phyloP scores from a whole-genome alignment of 2,888 invertebrate genomes.

The Apotomis capreana region DNA sequence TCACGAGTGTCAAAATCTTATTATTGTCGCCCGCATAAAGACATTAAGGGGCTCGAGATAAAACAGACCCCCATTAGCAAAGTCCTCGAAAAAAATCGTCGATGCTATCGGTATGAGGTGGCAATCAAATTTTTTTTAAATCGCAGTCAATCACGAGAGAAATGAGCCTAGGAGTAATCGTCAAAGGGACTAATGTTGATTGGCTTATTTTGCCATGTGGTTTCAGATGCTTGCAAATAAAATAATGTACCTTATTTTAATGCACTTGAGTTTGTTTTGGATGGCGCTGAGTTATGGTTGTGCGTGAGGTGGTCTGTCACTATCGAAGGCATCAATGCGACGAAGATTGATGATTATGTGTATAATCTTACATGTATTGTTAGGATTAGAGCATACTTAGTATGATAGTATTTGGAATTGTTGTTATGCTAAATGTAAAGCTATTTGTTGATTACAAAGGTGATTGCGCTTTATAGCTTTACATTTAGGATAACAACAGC shows the following conservation, averaged over 20 bases:
- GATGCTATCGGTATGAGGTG: conserved; percentile 78
- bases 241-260: conserved; percentile 49
- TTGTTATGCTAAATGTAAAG: too few relatives aligned
- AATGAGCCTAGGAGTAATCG: conserved; percentile 75
- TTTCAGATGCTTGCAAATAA: conserved; percentile 43
- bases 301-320: conserved; percentile 59
- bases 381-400: neutral
- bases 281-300: conserved; percentile 40
- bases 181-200: conserved; percentile 79
- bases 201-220: conserved; percentile 62
- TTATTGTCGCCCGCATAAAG: conserved; percentile 81
- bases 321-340: conserved; percentile 62
- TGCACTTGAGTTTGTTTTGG: conserved; percentile 47
- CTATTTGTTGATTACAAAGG: too few relatives aligned
- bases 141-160: conserved; percentile 77
- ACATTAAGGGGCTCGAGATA: conserved; percentile 79
- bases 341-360: conserved; percentile 68
- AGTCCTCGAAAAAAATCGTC: conserved; percentile 68
- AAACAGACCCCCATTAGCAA: conserved; percentile 81
- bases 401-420: neutral
- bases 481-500: too few relatives aligned
- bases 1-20: conserved; percentile 81
- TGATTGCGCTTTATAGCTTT: too few relatives aligned
- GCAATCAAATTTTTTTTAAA: conserved; percentile 79
- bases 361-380: conserved; percentile 26